These are phyloP conservation scores for Pontoporia blainvillei DNA, from an alignment of 2,113 vertebrate genomes.

Conservation along the genomic window DNA sequence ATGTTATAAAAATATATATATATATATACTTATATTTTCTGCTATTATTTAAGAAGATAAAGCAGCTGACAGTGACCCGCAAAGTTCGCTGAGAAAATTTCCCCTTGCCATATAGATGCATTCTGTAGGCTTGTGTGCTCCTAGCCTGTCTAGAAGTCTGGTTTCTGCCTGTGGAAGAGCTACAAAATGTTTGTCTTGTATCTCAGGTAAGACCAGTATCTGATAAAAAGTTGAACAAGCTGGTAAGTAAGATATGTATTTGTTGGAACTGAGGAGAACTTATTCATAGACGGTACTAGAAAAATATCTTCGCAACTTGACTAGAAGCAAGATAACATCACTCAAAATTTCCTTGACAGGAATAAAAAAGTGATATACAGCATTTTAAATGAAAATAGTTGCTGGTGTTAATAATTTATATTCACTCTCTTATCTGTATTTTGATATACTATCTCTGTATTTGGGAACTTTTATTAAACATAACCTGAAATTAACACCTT, in stretches of 20 bases:
- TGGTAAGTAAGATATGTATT: background rate
- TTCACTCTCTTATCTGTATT: background rate
- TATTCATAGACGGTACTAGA: slow-evolving; percentile 1
- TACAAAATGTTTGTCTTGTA: background rate
- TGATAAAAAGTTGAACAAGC: background rate
- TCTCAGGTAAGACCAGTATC: background rate
- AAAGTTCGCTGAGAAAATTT: background rate
- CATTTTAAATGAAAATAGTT: background rate
- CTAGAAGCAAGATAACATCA: background rate
- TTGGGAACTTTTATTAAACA: background rate
- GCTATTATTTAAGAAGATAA: background rate
- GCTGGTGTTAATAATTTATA: background rate
- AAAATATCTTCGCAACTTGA: slow-evolving; percentile 12
- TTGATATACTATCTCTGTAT: background rate
- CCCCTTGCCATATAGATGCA: background rate
- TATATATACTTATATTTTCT: background rate
- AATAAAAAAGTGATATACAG: background rate
- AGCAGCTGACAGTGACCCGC: background rate
- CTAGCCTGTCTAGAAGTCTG: background rate
- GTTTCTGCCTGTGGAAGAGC: background rate
- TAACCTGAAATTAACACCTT: background rate
- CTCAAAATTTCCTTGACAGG: background rate
- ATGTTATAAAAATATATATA: too few species aligned
- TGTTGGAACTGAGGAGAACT: background rate
- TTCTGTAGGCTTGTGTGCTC: background rate